A percentile compares a stretch with the other conserved stretches of the same genome.
Evolutionary conservation across 2,888 invertebrate species (phyloP).

Genomic region (Agrotis segetum): DNA sequence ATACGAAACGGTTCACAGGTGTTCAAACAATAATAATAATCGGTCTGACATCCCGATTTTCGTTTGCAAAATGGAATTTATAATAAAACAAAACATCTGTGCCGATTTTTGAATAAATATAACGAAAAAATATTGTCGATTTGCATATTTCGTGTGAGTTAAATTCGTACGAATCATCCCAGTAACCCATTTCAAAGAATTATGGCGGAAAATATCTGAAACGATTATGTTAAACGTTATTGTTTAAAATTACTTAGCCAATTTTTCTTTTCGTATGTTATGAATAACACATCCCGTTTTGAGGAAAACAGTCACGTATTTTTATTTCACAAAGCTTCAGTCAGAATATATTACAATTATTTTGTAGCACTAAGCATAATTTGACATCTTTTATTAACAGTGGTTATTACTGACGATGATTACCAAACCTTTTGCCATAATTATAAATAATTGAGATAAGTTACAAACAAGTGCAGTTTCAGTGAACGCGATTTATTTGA

Average conservation of each 20-base stretch:
- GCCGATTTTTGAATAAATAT: too few relatives aligned
- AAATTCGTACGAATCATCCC: too few relatives aligned
- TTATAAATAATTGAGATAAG: background rate
- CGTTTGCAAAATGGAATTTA: background rate
- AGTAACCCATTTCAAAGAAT: too few relatives aligned
- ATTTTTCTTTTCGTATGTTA: too few relatives aligned
- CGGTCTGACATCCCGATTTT: background rate
- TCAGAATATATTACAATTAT: background rate
- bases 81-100: background rate
- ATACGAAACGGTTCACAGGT: too few relatives aligned
- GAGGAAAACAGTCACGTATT: background rate
- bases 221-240: too few relatives aligned
- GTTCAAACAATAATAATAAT: too few relatives aligned
- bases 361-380: background rate
- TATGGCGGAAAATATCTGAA: too few relatives aligned
- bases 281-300: background rate
- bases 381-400: background rate
- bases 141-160: too few relatives aligned
- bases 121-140: too few relatives aligned
- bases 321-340: background rate
- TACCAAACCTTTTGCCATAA: background rate
- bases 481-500: background rate
- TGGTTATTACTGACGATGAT: background rate
- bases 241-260: too few relatives aligned
- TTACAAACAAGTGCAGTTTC: constrained; percentile 1